Percentiles rank a stretch among this genome's conserved stretches.
These are phyloP conservation scores for Pseudolaguvia tuberculata DNA, from an alignment of 2,113 vertebrate species.

Conservation along the genomic window DNA sequence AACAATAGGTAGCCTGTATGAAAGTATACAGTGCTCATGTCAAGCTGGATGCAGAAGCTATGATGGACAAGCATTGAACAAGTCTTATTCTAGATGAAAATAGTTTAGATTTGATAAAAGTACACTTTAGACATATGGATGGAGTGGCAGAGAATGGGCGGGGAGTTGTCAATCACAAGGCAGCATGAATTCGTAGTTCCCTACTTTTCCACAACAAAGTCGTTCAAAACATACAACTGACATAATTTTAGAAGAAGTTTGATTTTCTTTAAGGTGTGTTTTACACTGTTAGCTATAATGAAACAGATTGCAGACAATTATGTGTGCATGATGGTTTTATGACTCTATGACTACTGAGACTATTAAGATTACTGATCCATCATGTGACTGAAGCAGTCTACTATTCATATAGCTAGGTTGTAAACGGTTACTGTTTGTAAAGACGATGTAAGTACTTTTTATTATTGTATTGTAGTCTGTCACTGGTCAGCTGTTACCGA, in stretches of 20 bases:
- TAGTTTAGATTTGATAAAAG: conserved; percentile 40
- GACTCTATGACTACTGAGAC: no score
- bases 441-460: not conserved
- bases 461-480: not conserved
- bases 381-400: not conserved
- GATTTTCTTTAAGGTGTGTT: not conserved
- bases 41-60: conserved; percentile 19
- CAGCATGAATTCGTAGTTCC: conserved; percentile 31
- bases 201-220: conserved; percentile 21
- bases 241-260: not conserved
- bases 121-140: conserved; percentile 41
- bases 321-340: not conserved
- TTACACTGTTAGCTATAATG: not conserved
- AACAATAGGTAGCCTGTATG: not conserved
- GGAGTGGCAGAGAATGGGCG: conserved; percentile 31
- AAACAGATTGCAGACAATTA: not conserved
- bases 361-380: not conserved
- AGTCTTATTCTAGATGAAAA: conserved; percentile 47
- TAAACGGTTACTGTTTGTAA: not conserved
- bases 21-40: conserved; percentile 3
- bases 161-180: conserved; percentile 24
- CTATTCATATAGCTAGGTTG: not conserved
- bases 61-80: conserved; percentile 35
- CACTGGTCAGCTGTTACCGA: not conserved
- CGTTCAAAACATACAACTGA: conserved; percentile 2